These are phyloP conservation scores for Calliphora vicina DNA, from an alignment of 1,140 invertebrate genomes.

Conservation along the genomic window DNA sequence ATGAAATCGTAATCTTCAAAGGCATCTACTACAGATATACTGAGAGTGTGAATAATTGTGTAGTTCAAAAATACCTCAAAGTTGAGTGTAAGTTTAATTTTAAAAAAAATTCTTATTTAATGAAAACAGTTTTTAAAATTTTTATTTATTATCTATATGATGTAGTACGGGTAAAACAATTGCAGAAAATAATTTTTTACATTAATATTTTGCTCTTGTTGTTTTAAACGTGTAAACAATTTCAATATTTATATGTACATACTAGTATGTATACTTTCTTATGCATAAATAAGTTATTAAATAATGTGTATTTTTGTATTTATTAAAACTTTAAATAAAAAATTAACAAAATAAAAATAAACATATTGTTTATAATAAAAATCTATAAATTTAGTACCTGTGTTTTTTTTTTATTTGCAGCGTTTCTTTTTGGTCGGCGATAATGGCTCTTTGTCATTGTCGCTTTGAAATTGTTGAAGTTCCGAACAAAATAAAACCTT, in stretches of 20 bases:
- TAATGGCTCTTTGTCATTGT: neutral
- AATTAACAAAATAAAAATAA: neutral
- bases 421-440: constrained; percentile 34
- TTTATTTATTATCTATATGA: neutral
- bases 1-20: neutral
- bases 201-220: neutral
- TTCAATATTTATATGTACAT: too few species aligned
- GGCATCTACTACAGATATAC: too few species aligned
- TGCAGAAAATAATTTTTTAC: neutral
- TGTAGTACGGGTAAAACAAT: neutral
- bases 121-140: neutral
- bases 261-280: neutral
- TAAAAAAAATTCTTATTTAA: neutral
- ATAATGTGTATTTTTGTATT: neutral
- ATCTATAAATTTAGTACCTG: neutral
- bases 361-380: constrained; percentile 24
- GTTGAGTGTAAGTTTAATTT: neutral
- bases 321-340: constrained; percentile 10
- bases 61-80: neutral
- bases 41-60: too few species aligned
- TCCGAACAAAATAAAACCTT: constrained; percentile 81
- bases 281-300: neutral
- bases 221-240: neutral
- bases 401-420: neutral
- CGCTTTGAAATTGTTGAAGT: constrained; percentile 73